Conservation (phyloP, 53 echinoderm and acorn worm species). For the Luidia sarsii region DNA sequence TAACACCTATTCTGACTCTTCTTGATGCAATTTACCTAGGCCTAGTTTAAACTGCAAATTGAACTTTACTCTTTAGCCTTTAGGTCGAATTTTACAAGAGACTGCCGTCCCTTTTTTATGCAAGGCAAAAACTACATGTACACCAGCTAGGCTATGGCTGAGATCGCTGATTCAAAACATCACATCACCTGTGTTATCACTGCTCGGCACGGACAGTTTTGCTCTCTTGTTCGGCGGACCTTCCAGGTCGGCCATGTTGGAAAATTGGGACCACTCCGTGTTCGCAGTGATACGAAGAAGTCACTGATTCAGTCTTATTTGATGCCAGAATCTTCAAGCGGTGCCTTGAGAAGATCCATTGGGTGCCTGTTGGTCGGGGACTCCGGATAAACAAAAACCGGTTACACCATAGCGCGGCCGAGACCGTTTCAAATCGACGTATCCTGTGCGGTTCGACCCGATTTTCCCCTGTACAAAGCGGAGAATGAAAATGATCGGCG, state of each 20-base stretch:
- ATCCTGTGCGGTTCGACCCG: constrained; percentile 53
- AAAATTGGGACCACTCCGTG: constrained; percentile 42
- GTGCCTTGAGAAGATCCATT: constrained; percentile 76
- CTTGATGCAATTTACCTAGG: no score
- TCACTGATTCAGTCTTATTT: constrained; percentile 47
- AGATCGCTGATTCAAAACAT: neutral
- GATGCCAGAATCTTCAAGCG: constrained; percentile 61
- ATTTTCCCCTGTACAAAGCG: constrained; percentile 67
- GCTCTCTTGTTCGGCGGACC: constrained; percentile 98
- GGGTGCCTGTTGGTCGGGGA: constrained; percentile 18
- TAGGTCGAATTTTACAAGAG: no score
- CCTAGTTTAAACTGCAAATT: no score
- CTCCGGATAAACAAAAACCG: constrained; percentile 45
- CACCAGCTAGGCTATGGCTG: no score
- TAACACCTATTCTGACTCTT: no score
- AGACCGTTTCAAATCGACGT: constrained; percentile 40
- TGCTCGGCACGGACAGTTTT: constrained; percentile 83
- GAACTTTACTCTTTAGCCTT: neutral
- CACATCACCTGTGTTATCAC: constrained; percentile 59
- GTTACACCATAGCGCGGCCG: constrained; percentile 1
- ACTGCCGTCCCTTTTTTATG: no score
- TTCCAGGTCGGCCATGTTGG: constrained; percentile 94
- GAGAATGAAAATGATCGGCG: constrained; percentile 55
- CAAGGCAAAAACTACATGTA: no score
- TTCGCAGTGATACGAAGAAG: constrained; percentile 58